Evolutionary conservation across 2,797 vertebrate species (phyloP).

Genomic region (Paguma larvata): DNA sequence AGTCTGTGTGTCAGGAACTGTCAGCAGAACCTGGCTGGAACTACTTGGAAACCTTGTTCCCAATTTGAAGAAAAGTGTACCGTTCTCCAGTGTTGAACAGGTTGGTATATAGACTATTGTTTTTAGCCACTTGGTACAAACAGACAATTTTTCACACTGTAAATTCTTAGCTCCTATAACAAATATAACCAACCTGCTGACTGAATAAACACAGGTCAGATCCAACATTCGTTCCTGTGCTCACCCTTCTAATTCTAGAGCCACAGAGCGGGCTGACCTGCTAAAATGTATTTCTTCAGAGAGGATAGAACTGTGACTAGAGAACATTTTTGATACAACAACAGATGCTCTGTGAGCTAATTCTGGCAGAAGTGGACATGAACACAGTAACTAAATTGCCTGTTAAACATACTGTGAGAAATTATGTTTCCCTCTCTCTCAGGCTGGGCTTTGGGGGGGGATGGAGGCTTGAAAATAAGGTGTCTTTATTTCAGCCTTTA

Average conservation of each 20-base stretch:
- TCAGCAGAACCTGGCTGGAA: neutral
- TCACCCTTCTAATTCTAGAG: neutral
- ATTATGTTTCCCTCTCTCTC: neutral
- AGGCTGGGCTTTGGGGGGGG: conserved; percentile 36
- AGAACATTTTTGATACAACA: conserved; percentile 79
- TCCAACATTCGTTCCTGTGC: neutral
- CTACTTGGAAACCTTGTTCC: neutral
- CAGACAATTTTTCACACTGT: neutral
- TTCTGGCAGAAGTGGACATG: conserved; percentile 67
- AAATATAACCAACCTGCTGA: neutral
- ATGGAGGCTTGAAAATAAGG: conserved; percentile 49
- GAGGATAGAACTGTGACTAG: conserved; percentile 63
- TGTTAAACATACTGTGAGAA: conserved; percentile 70
- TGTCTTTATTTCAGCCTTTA: conserved; percentile 64
- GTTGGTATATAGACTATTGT: neutral
- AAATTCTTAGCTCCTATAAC: neutral
- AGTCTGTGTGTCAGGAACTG: neutral
- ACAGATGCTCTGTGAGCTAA: conserved; percentile 79
- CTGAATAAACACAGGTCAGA: neutral
- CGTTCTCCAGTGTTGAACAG: neutral
- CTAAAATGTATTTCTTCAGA: conserved; percentile 67
- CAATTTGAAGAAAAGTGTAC: neutral
- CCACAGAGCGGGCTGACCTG: conserved; percentile 12
- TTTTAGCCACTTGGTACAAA: neutral
- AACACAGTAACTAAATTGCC: conserved; percentile 65